These are phyloP conservation scores for Halcyon leucocephala DNA, from an alignment of 2,797 vertebrate species.

Conservation along the genomic window DNA sequence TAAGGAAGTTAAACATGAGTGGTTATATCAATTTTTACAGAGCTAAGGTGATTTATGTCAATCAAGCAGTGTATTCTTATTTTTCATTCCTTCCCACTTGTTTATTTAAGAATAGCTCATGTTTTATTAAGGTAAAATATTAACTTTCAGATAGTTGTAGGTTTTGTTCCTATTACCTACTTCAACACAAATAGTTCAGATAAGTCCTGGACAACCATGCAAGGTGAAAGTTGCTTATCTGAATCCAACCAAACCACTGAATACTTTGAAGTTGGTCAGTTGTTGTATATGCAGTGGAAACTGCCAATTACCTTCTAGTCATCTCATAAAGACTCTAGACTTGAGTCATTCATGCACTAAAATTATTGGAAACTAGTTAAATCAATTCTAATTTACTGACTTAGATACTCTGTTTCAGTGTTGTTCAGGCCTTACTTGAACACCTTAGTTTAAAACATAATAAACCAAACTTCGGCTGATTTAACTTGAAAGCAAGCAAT, in stretches of 20 bases:
- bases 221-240: conserved; percentile 42
- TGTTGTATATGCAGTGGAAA: not conserved
- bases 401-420: not conserved
- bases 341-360: not conserved
- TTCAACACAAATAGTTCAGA: conserved; percentile 31
- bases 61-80: not conserved
- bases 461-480: not conserved
- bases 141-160: conserved; percentile 13
- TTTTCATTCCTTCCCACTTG: conserved; percentile 17
- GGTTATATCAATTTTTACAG: not conserved
- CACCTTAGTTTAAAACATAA: not conserved
- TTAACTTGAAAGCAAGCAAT: not conserved
- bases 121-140: conserved; percentile 58
- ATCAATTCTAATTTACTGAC: not conserved
- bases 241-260: conserved; percentile 27
- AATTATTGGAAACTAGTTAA: not conserved
- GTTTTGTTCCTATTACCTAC: conserved; percentile 36
- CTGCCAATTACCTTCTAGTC: not conserved
- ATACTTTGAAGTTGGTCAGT: conserved; percentile 43
- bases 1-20: not conserved
- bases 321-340: not conserved
- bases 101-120: conserved; percentile 13
- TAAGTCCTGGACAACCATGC: conserved; percentile 47
- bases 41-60: not conserved
- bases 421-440: not conserved